Percentiles rank a stretch among this genome's conserved stretches.
phyloP scores from a whole-genome alignment of 1,140 invertebrate genomes.

The Calliopsis andreniformis region DNA sequence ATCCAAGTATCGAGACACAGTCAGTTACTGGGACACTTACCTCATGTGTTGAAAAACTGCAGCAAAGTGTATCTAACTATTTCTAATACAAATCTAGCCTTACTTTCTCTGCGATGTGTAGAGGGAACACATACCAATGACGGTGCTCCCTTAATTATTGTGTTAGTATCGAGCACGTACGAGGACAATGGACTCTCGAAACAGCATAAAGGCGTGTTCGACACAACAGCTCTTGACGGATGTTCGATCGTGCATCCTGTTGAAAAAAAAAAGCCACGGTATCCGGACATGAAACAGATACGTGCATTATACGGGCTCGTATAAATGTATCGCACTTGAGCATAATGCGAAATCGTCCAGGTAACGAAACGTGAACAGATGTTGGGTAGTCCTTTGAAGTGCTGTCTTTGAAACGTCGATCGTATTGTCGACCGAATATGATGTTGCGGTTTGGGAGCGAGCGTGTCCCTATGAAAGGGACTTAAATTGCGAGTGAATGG shows the following conservation, averaged over 20 bases:
- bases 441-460: constrained; percentile 73
- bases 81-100: too few relatives aligned
- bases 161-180: constrained; percentile 51
- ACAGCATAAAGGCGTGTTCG: constrained; percentile 26
- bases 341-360: constrained; percentile 64
- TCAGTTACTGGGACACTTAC: too few relatives aligned
- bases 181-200: constrained; percentile 17
- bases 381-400: constrained; percentile 68
- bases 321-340: constrained; percentile 62
- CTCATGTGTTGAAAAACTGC: too few relatives aligned
- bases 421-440: constrained; percentile 65
- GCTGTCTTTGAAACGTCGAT: constrained; percentile 69
- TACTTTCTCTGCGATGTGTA: too few relatives aligned
- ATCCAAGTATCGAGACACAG: too few relatives aligned
- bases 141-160: constrained; percentile 46
- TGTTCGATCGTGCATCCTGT: constrained; percentile 45
- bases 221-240: constrained; percentile 22
- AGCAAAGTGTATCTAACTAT: constrained; percentile 5
- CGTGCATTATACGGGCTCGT: constrained; percentile 30
- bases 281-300: constrained; percentile 46
- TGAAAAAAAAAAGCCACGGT: constrained; percentile 29
- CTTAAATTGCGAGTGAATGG: constrained; percentile 75
- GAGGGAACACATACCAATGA: neutral
- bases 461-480: constrained; percentile 63
- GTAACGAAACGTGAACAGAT: constrained; percentile 74